These are phyloP conservation scores for Artemisiospiza belli DNA, from an alignment of 2,113 vertebrate species.

Conservation along the genomic window DNA sequence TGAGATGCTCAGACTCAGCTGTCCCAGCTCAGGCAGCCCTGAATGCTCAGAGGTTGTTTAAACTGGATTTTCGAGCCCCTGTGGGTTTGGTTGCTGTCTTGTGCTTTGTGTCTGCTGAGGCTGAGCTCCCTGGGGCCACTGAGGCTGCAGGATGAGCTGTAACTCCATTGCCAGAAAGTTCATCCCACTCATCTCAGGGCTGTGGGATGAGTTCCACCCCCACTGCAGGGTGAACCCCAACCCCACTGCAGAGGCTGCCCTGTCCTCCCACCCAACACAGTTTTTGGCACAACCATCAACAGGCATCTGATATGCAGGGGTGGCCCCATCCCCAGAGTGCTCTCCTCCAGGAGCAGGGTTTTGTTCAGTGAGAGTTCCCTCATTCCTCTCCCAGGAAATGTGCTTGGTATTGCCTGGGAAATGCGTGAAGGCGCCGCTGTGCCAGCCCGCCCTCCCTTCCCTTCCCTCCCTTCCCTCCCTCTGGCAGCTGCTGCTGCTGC, in stretches of 20 bases:
- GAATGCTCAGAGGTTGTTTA: not conserved
- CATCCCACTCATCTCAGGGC: not conserved
- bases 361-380: not conserved
- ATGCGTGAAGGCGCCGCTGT: not conserved
- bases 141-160: not conserved
- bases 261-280: not conserved
- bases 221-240: not conserved
- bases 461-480: not conserved
- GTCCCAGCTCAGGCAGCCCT: rapidly evolving
- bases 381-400: not conserved
- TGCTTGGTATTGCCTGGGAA: not conserved
- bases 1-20: not conserved
- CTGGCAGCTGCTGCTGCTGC: slow-evolving; percentile 1
- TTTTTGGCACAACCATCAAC: not conserved
- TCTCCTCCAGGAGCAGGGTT: not conserved
- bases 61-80: not conserved
- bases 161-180: not conserved
- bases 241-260: not conserved
- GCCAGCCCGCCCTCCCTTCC: not conserved
- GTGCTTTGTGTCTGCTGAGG: not conserved
- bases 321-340: not conserved
- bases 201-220: not conserved
- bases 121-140: not conserved
- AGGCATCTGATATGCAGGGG: not conserved
- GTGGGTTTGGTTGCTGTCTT: not conserved